Conservation (phyloP, 2,888 invertebrate species). For the Tenthredo mesomela region DNA sequence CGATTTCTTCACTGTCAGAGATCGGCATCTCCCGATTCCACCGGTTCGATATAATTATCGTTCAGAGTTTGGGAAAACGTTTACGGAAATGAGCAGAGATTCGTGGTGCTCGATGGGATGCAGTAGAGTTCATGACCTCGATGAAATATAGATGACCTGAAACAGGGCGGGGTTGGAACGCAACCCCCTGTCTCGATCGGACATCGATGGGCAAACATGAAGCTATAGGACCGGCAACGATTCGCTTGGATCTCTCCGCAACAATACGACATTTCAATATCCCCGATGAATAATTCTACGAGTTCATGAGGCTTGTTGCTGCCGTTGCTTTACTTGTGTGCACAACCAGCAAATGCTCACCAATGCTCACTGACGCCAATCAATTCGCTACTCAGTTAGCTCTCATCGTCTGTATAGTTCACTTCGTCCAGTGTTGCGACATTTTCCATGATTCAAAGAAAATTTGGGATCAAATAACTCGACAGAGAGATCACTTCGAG, state of each 20-base stretch:
- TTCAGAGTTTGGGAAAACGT: slow-evolving; percentile 36
- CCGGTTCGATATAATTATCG: slow-evolving; percentile 47
- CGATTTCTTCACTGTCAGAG: slow-evolving; percentile 46
- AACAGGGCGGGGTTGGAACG: slow-evolving; percentile 45
- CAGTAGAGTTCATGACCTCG: slow-evolving; percentile 37
- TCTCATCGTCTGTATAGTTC: slow-evolving; percentile 4
- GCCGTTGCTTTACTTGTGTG: slow-evolving; percentile 21
- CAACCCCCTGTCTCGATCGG: background rate
- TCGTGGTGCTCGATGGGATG: slow-evolving; percentile 15
- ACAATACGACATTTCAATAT: slow-evolving; percentile 52
- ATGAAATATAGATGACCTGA: slow-evolving; percentile 47
- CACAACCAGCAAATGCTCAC: background rate
- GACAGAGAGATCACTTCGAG: background rate
- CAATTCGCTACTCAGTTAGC: background rate
- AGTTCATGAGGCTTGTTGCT: slow-evolving; percentile 41
- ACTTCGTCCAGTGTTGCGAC: background rate
- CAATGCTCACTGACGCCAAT: background rate
- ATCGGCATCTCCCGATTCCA: slow-evolving; percentile 47
- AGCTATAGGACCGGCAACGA: slow-evolving; percentile 29
- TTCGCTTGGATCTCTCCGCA: slow-evolving; percentile 49
- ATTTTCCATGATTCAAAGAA: slow-evolving; percentile 12
- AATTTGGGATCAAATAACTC: background rate
- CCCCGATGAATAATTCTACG: slow-evolving; percentile 52
- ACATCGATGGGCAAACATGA: slow-evolving; percentile 32
- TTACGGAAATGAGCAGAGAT: slow-evolving; percentile 40